Evolutionary conservation across 2,888 invertebrate genomes (phyloP).

Genomic region (Branchipolynoe longqiensis): DNA sequence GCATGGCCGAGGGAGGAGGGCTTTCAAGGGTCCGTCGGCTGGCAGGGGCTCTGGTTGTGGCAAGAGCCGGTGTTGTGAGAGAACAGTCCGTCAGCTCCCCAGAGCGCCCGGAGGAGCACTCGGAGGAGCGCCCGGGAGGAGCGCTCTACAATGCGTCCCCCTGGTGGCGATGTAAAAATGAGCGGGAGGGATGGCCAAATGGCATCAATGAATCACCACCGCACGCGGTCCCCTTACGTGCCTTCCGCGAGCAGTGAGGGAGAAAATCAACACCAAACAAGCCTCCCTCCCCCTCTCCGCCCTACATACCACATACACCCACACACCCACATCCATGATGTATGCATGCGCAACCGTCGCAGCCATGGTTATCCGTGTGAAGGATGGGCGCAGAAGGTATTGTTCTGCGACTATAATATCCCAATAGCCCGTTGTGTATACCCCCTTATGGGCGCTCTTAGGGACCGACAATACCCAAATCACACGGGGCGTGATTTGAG

Average conservation of each 20-base stretch:
- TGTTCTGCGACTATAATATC: not conserved
- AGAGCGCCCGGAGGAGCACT: no score
- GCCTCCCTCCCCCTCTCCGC: no score
- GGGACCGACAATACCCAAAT: not conserved
- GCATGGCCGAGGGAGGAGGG: no score
- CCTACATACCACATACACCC: no score
- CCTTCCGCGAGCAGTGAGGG: no score
- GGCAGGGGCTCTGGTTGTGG: no score
- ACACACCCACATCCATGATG: not conserved
- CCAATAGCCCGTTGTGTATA: not conserved
- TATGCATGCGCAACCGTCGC: not conserved
- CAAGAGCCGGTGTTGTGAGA: no score
- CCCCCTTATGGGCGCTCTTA: not conserved
- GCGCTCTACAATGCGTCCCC: not conserved
- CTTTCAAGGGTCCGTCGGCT: no score
- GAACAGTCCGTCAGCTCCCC: no score
- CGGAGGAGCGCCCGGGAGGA: not conserved
- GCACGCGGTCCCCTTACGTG: no score
- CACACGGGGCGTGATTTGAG: not conserved
- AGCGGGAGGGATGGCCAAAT: not conserved
- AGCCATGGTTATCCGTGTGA: not conserved
- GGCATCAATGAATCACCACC: conserved; percentile 5
- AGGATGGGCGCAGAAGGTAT: not conserved
- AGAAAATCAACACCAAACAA: no score
- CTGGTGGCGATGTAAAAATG: not conserved